Evolutionary conservation across 2,888 invertebrate species (phyloP).

Genomic region (Heliconius cydno): DNA sequence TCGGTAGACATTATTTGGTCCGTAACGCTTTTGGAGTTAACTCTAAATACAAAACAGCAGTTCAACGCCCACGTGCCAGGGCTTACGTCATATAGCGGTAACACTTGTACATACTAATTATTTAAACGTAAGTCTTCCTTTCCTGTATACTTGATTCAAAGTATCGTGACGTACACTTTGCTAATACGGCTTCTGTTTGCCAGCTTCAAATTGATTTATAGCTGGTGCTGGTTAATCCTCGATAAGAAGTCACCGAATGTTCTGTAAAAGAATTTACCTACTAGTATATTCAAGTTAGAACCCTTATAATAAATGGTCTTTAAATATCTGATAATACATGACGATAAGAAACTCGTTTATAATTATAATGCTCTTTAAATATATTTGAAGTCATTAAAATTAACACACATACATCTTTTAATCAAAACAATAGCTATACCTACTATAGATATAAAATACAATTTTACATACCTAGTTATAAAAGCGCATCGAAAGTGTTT

Average conservation of each 20-base stretch:
- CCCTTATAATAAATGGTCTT: not conserved
- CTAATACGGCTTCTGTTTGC: conserved; percentile 26
- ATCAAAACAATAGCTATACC: not conserved
- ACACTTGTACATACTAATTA: conserved; percentile 41
- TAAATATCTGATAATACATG: not conserved
- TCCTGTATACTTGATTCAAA: conserved; percentile 18
- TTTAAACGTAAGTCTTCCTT: conserved; percentile 38
- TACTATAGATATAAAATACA: not conserved
- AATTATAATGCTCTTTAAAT: not conserved
- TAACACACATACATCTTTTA: not conserved
- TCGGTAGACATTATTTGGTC: not conserved
- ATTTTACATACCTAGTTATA: not conserved
- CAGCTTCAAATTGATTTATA: conserved; percentile 13
- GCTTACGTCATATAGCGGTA: conserved; percentile 46
- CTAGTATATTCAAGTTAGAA: not conserved
- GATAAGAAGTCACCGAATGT: not conserved
- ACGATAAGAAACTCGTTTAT: not conserved
- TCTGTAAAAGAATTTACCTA: not conserved
- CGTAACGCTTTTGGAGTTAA: not conserved
- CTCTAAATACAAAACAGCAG: conserved; percentile 34
- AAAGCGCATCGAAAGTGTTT: conserved; percentile 26
- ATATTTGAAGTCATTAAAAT: not conserved
- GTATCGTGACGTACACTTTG: conserved; percentile 4
- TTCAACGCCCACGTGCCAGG: conserved; percentile 45
- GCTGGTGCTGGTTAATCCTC: conserved; percentile 4